phyloP scores from a whole-genome alignment of 2,888 invertebrate genomes.

The Calameuta idolon region DNA sequence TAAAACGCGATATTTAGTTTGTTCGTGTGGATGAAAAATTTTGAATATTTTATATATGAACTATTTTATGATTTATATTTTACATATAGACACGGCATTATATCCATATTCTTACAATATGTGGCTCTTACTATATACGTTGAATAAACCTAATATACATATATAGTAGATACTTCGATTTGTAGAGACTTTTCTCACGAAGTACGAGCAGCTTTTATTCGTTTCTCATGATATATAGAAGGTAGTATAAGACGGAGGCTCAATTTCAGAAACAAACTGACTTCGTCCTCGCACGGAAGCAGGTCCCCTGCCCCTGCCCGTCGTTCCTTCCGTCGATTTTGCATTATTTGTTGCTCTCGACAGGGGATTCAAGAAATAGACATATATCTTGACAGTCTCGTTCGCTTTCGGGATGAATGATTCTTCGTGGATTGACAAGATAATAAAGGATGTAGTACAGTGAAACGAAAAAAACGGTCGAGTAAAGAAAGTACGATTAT shows the following conservation, averaged over 20 bases:
- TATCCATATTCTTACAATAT: background rate
- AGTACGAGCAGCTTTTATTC: background rate
- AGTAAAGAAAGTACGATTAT: background rate
- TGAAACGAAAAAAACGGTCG: background rate
- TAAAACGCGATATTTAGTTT: background rate
- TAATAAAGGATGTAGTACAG: background rate
- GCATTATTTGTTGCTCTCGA: background rate
- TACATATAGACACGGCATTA: background rate
- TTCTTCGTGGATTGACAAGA: background rate
- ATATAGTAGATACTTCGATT: background rate
- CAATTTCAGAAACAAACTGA: conserved; percentile 1
- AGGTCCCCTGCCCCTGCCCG: background rate
- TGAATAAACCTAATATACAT: background rate
- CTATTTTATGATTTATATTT: background rate
- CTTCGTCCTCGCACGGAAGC: background rate
- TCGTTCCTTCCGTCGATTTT: background rate
- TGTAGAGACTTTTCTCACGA: background rate
- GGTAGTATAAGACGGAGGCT: background rate
- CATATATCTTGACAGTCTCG: background rate
- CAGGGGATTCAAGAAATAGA: background rate
- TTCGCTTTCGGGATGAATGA: background rate
- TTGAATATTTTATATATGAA: background rate
- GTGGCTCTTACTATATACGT: background rate
- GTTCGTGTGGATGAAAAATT: background rate
- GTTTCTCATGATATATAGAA: background rate